Evolutionary conservation across 2,888 invertebrate species (phyloP).

Genomic region (Chesias legatella): DNA sequence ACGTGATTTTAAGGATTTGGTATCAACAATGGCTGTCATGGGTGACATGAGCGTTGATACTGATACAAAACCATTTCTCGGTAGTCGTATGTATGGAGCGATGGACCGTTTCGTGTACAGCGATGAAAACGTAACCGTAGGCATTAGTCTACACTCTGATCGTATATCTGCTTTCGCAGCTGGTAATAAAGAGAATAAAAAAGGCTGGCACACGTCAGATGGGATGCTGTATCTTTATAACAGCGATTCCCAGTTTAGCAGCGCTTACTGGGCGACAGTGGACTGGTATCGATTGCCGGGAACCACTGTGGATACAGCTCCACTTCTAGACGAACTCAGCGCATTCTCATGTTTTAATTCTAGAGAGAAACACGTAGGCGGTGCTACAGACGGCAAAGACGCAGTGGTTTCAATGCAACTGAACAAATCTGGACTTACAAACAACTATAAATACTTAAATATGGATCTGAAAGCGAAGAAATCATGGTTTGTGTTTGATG

Average conservation of each 20-base stretch:
- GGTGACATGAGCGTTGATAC: neutral
- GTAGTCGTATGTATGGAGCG: neutral
- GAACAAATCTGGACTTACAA: neutral
- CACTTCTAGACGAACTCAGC: neutral
- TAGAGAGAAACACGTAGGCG: neutral
- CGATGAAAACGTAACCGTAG: neutral
- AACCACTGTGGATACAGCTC: neutral
- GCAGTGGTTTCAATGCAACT: neutral
- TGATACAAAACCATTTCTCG: neutral
- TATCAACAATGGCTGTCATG: neutral
- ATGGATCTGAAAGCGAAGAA: neutral
- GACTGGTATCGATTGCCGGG: constrained; percentile 1
- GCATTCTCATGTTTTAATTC: neutral
- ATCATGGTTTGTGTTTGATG: constrained; percentile 1
- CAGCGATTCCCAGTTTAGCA: neutral
- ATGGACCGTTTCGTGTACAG: constrained; percentile 1
- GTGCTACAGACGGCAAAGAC: neutral
- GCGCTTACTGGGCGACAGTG: neutral
- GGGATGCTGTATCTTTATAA: constrained; percentile 1
- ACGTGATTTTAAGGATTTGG: neutral
- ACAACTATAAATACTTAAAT: too few relatives aligned
- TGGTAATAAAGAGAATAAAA: constrained; percentile 1
- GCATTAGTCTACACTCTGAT: neutral
- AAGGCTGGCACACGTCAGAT: constrained; percentile 1
- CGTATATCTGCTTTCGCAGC: constrained; percentile 1